Conservation (phyloP, 1,140 invertebrate genomes). For the Sinella curviseta region DNA sequence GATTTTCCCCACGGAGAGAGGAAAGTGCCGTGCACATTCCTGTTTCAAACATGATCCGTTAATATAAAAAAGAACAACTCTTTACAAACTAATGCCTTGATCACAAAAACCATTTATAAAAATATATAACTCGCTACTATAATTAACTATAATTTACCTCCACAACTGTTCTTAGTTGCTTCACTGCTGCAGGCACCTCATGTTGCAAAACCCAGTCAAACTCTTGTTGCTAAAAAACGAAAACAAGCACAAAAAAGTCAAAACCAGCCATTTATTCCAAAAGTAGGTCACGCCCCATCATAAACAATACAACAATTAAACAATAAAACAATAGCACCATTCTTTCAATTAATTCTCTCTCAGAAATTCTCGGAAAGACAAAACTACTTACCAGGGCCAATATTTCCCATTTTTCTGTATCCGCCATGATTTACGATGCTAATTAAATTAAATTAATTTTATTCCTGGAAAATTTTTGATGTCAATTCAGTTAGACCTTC, state of each 20-base stretch:
- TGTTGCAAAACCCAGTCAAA: constrained; percentile 89
- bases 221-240: constrained; percentile 74
- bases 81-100: too few species aligned
- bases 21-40: constrained; percentile 84
- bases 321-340: background rate
- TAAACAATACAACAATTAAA: too few species aligned
- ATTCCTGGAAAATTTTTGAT: too few species aligned
- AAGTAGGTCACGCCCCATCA: too few species aligned
- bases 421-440: constrained; percentile 62
- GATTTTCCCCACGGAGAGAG: constrained; percentile 76
- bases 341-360: background rate
- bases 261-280: too few species aligned
- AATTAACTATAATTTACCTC: constrained; percentile 63
- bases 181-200: constrained; percentile 82
- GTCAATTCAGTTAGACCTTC: too few species aligned
- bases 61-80: too few species aligned
- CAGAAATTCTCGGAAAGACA: too few species aligned
- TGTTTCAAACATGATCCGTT: constrained; percentile 57
- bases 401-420: constrained; percentile 80
- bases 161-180: constrained; percentile 78
- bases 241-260: background rate
- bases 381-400: constrained; percentile 78
- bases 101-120: background rate
- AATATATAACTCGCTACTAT: background rate
- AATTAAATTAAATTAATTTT: too few species aligned